phyloP scores from a whole-genome alignment of 1,140 invertebrate genomes.

The Euura saliciscinereae region DNA sequence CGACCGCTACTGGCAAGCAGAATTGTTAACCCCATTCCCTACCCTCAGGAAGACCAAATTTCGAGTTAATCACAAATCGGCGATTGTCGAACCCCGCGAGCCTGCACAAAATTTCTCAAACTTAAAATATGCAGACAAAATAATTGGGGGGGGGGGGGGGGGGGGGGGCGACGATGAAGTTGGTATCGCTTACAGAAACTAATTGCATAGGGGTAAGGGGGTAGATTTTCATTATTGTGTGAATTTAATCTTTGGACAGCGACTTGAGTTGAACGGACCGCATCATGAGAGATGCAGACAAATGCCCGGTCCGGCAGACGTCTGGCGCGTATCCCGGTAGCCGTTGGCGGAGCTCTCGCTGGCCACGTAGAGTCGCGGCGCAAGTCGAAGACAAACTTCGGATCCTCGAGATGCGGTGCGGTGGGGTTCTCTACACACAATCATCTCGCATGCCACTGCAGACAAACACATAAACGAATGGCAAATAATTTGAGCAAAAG shows the following conservation, averaged over 20 bases:
- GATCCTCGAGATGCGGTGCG: constrained; percentile 29
- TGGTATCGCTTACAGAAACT: too few species aligned
- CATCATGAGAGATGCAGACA: constrained; percentile 45
- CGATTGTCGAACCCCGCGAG: too few species aligned
- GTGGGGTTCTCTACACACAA: constrained; percentile 49
- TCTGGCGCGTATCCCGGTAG: constrained; percentile 59
- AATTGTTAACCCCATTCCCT: too few species aligned
- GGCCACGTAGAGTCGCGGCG: constrained; percentile 44
- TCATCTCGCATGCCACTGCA: constrained; percentile 45
- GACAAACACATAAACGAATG: constrained; percentile 14
- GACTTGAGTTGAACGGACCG: constrained; percentile 46
- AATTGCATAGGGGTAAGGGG: too few species aligned
- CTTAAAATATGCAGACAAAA: too few species aligned
- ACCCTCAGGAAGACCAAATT: too few species aligned
- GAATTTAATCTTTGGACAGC: too few species aligned
- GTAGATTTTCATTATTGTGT: too few species aligned
- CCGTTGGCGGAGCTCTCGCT: constrained; percentile 39
- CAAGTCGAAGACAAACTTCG: constrained; percentile 59
- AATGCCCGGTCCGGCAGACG: constrained; percentile 17
- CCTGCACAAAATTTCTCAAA: too few species aligned
- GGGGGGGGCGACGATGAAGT: too few species aligned
- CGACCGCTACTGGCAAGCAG: background rate
- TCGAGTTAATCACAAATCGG: too few species aligned
- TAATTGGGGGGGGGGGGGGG: too few species aligned
- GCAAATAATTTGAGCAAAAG: constrained; percentile 44